Percentiles rank a stretch among this genome's conserved stretches.
phyloP scores from a whole-genome alignment of 2,113 vertebrate genomes.

The Bucco capensis region DNA sequence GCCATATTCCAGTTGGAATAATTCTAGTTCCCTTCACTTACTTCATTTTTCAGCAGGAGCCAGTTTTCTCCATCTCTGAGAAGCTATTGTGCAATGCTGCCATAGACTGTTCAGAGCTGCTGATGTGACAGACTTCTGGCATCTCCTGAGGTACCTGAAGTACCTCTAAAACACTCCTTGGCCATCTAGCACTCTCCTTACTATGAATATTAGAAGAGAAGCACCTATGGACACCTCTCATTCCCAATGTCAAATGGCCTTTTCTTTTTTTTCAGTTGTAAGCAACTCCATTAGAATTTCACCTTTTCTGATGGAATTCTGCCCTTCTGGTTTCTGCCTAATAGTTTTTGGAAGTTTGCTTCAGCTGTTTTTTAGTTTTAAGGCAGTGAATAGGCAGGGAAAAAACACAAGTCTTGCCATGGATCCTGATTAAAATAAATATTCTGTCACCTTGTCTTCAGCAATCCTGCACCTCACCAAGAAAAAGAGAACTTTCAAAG shows the following conservation, averaged over 20 bases:
- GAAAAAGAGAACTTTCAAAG: background rate
- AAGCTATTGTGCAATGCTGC: background rate
- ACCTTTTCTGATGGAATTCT: background rate
- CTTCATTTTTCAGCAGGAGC: background rate
- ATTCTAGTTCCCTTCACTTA: background rate
- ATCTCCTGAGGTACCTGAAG: background rate
- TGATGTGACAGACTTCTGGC: background rate
- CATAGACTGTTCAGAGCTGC: too few relatives aligned
- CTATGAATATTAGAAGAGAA: background rate
- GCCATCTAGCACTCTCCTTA: background rate
- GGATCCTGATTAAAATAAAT: constrained; percentile 23
- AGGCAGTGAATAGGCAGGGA: background rate
- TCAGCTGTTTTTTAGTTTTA: constrained; percentile 13
- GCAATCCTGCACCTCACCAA: background rate
- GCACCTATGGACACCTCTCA: background rate
- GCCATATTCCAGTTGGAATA: background rate
- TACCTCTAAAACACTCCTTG: background rate
- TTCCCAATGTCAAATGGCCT: background rate
- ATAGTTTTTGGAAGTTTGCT: background rate
- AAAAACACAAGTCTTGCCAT: background rate
- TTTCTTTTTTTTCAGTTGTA: background rate
- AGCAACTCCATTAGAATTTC: background rate
- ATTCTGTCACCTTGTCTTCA: constrained; percentile 9
- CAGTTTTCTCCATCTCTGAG: background rate
- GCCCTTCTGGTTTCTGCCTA: background rate